A percentile compares a stretch with the other conserved stretches of the same genome.
These are phyloP conservation scores for Agriopis leucophaearia DNA, from an alignment of 2,888 invertebrate species.

Conservation along the genomic window DNA sequence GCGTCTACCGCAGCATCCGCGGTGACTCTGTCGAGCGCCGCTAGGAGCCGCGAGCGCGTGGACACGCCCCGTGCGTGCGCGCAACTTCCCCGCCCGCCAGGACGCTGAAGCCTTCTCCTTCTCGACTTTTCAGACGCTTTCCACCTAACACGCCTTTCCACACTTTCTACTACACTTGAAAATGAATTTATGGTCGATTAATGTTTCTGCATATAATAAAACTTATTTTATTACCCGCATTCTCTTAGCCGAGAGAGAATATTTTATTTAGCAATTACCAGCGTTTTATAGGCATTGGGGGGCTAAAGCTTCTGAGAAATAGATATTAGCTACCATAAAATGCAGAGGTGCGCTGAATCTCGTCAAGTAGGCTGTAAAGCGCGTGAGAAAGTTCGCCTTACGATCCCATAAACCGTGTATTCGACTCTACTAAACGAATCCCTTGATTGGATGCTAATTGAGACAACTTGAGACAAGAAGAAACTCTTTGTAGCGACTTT, in stretches of 20 bases:
- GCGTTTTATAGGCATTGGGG: constrained; percentile 25
- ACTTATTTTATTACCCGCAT: constrained; percentile 9
- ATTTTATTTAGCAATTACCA: constrained; percentile 20
- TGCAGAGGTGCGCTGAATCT: constrained; percentile 61
- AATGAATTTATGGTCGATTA: constrained; percentile 2
- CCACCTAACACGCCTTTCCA: constrained; percentile 30
- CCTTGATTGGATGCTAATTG: constrained; percentile 79
- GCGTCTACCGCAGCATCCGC: constrained; percentile 81
- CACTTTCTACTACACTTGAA: constrained; percentile 24
- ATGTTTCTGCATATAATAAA: constrained; percentile 10
- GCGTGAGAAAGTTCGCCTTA: constrained; percentile 75
- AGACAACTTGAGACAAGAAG: constrained; percentile 60
- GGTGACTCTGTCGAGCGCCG: constrained; percentile 63
- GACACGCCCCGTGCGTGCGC: constrained; percentile 76
- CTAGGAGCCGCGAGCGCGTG: constrained; percentile 47
- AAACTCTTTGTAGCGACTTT: constrained; percentile 64
- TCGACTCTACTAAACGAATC: constrained; percentile 72
- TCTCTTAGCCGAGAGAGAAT: constrained; percentile 13
- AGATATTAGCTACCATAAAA: constrained; percentile 61
- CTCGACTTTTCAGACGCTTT: constrained; percentile 58
- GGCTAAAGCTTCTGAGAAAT: constrained; percentile 44
- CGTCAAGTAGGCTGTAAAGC: constrained; percentile 54
- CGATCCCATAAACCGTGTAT: constrained; percentile 70
- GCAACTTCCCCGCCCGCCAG: constrained; percentile 73
- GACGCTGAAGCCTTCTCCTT: constrained; percentile 65